Base-by-base conservation (phyloP, 2,113 vertebrate genomes). In the Cygnus buccinator region DNA sequence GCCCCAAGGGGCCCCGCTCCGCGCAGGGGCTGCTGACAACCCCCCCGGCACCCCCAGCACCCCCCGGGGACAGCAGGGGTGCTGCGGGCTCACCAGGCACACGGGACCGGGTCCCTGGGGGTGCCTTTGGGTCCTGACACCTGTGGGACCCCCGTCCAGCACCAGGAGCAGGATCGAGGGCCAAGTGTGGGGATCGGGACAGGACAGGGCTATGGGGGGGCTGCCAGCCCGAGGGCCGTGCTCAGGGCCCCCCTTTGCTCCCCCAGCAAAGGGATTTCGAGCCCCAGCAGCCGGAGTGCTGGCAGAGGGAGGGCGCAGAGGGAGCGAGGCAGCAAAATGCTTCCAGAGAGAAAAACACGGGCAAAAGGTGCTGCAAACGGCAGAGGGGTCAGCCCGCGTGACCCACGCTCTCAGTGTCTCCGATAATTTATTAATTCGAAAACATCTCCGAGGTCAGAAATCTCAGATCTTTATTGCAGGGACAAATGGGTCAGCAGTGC, bases 401-500 rank as follows among this genome's bases (percentile, higher is more conserved):
- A 50, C 92, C 66, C 57, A 3, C 0, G 7, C n/a, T 81, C 63
- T 63, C 6, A 25, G 62, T 5, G 1, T 14, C 0, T 3, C 48
- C 2, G 44, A 28, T 67, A n/a, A 96, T 93, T 96, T 63, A 80
- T 55, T 92, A 70, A 83, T 67, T 25, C 2, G 2, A 76, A 95
- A 94, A 58, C 90, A 91, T 21, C n/a, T 25, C 0, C 0, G 74
- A 52, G 87, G 77, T 33, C 4, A 39, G 84, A 66, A 73, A 93
- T 46, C 82, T 94, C 94, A 95, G 90, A 62, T 88, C 75, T 93
- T 96, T 94, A 96, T 85, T 79, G 93, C 71, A 1, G 63, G 37
- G 92, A 66, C 95, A 95, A 91, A 97, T 19, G 95, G 95, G 84
- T 15, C 55, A 35, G 41, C 23, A 54, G 78, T 28, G 78, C 43